These are phyloP conservation scores for Drosophila sp. DNA, from an alignment of 1,140 invertebrate genomes.

Conservation along the genomic window DNA sequence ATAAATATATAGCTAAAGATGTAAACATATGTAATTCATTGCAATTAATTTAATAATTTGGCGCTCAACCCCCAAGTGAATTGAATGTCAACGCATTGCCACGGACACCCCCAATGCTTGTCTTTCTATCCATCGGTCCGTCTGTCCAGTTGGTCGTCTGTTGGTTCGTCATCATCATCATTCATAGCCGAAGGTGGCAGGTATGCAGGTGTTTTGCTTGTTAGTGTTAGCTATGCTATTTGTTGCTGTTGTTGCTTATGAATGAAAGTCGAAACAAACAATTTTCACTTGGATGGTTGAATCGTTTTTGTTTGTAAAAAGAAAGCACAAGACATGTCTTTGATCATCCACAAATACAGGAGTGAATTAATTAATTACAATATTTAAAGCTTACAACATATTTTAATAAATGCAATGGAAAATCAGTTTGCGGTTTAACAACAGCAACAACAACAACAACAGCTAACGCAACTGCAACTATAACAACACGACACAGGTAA, in stretches of 20 bases:
- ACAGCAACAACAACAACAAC: slow-evolving; percentile 40
- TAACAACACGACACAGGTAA: slow-evolving; percentile 61
- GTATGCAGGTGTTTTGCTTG: slow-evolving; percentile 62
- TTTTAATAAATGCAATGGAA: slow-evolving; percentile 72
- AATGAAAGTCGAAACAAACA: slow-evolving; percentile 67
- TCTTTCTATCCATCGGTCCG: neutral
- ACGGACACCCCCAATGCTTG: slow-evolving; percentile 38
- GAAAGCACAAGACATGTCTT: slow-evolving; percentile 44
- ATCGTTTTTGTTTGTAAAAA: slow-evolving; percentile 37
- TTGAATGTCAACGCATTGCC: slow-evolving; percentile 63
- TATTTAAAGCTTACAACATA: slow-evolving; percentile 45
- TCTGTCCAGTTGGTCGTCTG: slow-evolving; percentile 12
- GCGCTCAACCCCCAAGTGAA: slow-evolving; percentile 48
- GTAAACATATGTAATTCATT: slow-evolving; percentile 67
- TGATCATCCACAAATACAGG: slow-evolving; percentile 22
- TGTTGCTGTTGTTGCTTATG: slow-evolving; percentile 48
- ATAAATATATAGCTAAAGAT: slow-evolving; percentile 1
- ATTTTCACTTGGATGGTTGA: slow-evolving; percentile 34
- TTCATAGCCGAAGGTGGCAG: slow-evolving; percentile 39
- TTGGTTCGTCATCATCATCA: slow-evolving; percentile 26
- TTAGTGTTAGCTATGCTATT: slow-evolving; percentile 14
- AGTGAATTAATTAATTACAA: slow-evolving; percentile 49
- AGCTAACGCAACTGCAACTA: slow-evolving; percentile 39
- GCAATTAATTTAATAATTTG: slow-evolving; percentile 64
- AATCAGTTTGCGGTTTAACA: slow-evolving; percentile 66